Percentiles rank a stretch among this genome's conserved stretches.
Evolutionary conservation across 2,888 invertebrate genomes (phyloP).

Genomic region (Mamestra brassicae): DNA sequence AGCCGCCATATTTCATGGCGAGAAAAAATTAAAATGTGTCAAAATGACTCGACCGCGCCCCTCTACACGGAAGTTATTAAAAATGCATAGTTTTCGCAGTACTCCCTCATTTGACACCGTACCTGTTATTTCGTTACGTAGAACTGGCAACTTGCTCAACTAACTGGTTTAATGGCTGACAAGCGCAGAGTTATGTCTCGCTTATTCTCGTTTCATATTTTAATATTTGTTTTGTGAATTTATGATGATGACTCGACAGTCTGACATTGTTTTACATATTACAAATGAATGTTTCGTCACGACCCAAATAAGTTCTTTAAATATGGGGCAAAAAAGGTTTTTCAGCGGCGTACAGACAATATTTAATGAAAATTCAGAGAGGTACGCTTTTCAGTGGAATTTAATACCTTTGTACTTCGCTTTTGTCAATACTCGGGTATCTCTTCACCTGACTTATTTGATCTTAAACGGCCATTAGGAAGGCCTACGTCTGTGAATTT

Average conservation of each 20-base stretch:
- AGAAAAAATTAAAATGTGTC: conserved; percentile 60
- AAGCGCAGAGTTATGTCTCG: conserved; percentile 26
- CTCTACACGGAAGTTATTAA: conserved; percentile 38
- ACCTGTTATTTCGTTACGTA: conserved; percentile 37
- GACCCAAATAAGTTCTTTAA: conserved; percentile 33
- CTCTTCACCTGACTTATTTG: conserved; percentile 2
- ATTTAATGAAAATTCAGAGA: conserved; percentile 15
- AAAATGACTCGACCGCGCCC: conserved; percentile 41
- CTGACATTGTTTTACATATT: conserved; percentile 26
- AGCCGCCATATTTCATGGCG: conserved; percentile 55
- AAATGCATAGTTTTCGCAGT: conserved; percentile 55
- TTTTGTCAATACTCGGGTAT: conserved; percentile 15
- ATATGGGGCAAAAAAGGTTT: conserved; percentile 15
- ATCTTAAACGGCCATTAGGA: neutral
- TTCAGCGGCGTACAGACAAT: neutral
- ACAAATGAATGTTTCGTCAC: conserved; percentile 31
- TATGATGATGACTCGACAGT: conserved; percentile 49
- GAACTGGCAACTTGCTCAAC: conserved; percentile 33
- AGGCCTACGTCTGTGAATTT: conserved; percentile 2
- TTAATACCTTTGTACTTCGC: conserved; percentile 22
- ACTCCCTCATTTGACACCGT: conserved; percentile 41
- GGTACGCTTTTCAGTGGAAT: neutral
- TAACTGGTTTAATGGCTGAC: conserved; percentile 26
- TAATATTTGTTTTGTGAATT: conserved; percentile 53
- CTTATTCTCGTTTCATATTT: conserved; percentile 39